phyloP scores from a whole-genome alignment of 2,113 vertebrate genomes.

The Dolichotis patagonum region DNA sequence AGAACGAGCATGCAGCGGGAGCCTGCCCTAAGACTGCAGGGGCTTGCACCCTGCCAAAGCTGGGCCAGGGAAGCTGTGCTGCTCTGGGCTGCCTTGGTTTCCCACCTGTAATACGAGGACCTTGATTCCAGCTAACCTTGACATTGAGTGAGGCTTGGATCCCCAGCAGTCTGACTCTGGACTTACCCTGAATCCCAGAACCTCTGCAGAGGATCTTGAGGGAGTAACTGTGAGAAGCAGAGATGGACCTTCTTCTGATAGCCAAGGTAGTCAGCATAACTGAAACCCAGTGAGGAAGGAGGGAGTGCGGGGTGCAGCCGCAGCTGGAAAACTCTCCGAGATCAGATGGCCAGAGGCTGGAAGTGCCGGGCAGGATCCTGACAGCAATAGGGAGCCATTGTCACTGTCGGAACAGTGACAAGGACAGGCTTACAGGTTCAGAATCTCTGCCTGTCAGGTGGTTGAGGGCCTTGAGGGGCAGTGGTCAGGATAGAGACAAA shows the following conservation, averaged over 20 bases:
- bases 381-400: neutral
- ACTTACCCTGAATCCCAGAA: neutral
- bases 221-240: neutral
- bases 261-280: neutral
- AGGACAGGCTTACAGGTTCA: neutral
- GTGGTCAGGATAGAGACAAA: neutral
- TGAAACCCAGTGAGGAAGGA: neutral
- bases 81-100: neutral
- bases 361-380: neutral
- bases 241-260: neutral
- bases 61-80: neutral
- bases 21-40: neutral
- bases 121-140: neutral
- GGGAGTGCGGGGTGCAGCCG: too few relatives aligned
- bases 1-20: neutral
- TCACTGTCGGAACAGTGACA: neutral
- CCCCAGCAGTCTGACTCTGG: neutral
- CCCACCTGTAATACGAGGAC: neutral
- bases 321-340: neutral
- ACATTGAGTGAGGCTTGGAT: neutral
- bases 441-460: neutral
- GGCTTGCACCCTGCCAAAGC: neutral
- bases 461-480: neutral
- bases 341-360: neutral
- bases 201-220: neutral